Evolutionary conservation across 37 sponge, comb jelly and placozoan species (phyloP), one percentile per base, ranked within the genome.

Genomic region (Axinella damicornis): DNA sequence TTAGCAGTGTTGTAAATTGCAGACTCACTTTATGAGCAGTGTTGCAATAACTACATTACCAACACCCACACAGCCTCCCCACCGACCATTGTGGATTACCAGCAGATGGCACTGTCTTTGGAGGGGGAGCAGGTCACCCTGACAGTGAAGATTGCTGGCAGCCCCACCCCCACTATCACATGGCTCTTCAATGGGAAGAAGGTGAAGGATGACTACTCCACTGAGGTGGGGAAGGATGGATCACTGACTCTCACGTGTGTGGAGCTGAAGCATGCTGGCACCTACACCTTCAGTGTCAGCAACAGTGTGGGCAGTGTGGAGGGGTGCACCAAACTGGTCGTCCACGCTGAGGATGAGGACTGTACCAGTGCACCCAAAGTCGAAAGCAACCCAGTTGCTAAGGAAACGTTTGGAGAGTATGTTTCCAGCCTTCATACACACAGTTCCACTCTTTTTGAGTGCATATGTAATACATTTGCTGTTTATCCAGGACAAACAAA

Each of bases 231-330:
- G 12, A 35, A 72, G 13, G 65, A 83, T 24, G 73, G 83, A 1
- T 58, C 71, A 22, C 30, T 83, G 32, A 57, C n/a, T 34, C 33
- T 83, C 28, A 28, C 39, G 2, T 6, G 5, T 37, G 83, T 63
- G 16, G 28, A 60, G 28, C 9, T 25, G 20, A 40, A 21, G 24
- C 83, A 83, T 28, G 52, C 74, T 21, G 83, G 83, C 15, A 83
- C 53, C 2, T 83, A 83, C 54, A 58, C 60, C 74, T 83, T 83
- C 65, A 73, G 39, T 21, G 83, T 71, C 31, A 83, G 83, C 53
- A 83, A 83, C 33, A 27, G 33, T 21, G 14, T 17, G 18, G 83
- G 83, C 30, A 83, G 74, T 72, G 83, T 73, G 20, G 83, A 72
- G 53, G 83, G 83, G 24, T 63, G 71, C 62, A 63, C 71, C 2